phyloP scores from a whole-genome alignment of 2,797 vertebrate species.

The Scolopax bukidnonensis region DNA sequence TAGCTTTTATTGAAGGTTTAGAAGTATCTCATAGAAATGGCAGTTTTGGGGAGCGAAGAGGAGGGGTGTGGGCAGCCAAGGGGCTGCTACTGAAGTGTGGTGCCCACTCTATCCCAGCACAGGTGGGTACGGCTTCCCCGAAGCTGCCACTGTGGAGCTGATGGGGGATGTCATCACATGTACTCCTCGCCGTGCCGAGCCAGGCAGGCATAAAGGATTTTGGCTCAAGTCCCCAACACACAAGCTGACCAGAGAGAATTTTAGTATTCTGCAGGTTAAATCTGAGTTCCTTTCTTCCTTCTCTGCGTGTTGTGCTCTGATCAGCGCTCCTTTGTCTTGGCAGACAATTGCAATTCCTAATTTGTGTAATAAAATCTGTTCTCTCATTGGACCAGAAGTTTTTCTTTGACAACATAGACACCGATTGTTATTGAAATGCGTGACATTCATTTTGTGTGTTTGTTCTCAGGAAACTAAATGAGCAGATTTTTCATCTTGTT shows the following conservation, averaged over 20 bases:
- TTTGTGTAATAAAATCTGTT: conserved; percentile 48
- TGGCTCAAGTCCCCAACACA: accelerated
- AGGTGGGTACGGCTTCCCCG: accelerated
- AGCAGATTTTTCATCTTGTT: conserved; percentile 49
- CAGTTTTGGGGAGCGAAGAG: not conserved
- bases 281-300: not conserved
- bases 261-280: conserved; percentile 21
- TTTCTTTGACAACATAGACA: not conserved
- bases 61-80: not conserved
- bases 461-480: conserved; percentile 41
- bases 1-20: not conserved
- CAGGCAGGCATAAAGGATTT: not conserved
- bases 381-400: conserved; percentile 49
- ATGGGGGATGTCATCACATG: not conserved
- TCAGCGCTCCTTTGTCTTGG: not conserved
- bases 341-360: not conserved
- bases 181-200: accelerated
- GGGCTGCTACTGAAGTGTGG: not conserved
- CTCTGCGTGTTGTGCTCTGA: not conserved
- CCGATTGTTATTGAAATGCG: conserved; percentile 18
- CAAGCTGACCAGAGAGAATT: not conserved
- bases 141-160: not conserved
- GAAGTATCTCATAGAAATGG: not conserved
- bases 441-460: conserved; percentile 45
- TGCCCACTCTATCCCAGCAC: not conserved